phyloP scores from a whole-genome alignment of 2,113 vertebrate genomes.

The Laticauda colubrina region DNA sequence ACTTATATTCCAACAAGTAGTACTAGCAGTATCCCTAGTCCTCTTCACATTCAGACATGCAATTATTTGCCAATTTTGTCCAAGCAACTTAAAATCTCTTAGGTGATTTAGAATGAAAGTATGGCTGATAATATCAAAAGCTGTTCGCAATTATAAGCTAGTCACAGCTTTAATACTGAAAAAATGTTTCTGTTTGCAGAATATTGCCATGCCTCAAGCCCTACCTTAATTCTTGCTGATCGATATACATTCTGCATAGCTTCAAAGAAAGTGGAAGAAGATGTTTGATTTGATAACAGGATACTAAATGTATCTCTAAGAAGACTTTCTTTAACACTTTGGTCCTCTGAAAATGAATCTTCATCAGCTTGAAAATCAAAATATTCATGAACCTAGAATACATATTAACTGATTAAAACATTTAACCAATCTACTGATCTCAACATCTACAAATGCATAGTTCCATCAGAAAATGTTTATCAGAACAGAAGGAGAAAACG shows the following conservation, averaged over 20 bases:
- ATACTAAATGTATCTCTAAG: conserved; percentile 85
- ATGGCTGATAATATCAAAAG: neutral
- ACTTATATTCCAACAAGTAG: no score
- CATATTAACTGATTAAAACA: conserved; percentile 13
- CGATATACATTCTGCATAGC: conserved; percentile 51
- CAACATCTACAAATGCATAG: neutral
- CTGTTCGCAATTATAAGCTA: neutral
- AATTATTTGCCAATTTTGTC: neutral
- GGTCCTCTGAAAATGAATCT: conserved; percentile 70
- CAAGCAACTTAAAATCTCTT: neutral
- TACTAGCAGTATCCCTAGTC: neutral
- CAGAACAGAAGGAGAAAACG: neutral
- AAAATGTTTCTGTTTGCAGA: neutral
- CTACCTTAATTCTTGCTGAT: conserved; percentile 61
- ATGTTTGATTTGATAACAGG: conserved; percentile 72
- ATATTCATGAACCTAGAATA: conserved; percentile 79
- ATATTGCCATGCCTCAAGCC: neutral
- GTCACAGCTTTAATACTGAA: neutral
- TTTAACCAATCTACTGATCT: neutral
- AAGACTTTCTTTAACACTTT: conserved; percentile 80
- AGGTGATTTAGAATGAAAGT: neutral
- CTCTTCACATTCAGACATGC: neutral
- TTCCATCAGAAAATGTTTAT: neutral
- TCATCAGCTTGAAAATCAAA: conserved; percentile 73
- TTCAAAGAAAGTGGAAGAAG: conserved; percentile 51